A percentile compares a stretch with the other conserved stretches of the same genome.
These are phyloP conservation scores for Lottia scabra DNA, from an alignment of 2,888 invertebrate species.

Conservation along the genomic window DNA sequence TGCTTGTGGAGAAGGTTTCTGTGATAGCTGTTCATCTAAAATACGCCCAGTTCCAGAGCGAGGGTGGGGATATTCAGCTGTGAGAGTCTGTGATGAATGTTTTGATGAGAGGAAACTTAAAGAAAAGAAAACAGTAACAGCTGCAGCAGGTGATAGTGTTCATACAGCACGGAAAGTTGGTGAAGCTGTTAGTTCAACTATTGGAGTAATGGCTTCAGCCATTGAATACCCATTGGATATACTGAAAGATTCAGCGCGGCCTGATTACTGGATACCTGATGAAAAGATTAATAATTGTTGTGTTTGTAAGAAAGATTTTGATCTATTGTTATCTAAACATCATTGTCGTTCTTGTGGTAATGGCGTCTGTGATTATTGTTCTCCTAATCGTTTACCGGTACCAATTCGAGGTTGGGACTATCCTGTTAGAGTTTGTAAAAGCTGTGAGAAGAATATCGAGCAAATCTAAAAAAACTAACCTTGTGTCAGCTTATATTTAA, in stretches of 20 bases:
- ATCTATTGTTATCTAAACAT: slow-evolving; percentile 71
- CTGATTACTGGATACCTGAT: slow-evolving; percentile 85
- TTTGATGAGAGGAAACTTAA: slow-evolving; percentile 51
- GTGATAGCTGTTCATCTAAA: slow-evolving; percentile 79
- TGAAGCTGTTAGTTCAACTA: slow-evolving; percentile 80
- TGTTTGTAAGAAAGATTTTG: slow-evolving; percentile 77
- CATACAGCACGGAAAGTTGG: slow-evolving; percentile 70
- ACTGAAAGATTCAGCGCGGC: slow-evolving; percentile 81
- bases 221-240: slow-evolving; percentile 79
- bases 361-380: slow-evolving; percentile 76
- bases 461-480: slow-evolving; percentile 19
- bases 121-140: neutral
- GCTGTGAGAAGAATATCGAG: slow-evolving; percentile 63
- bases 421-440: slow-evolving; percentile 71
- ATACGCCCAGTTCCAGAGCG: slow-evolving; percentile 78
- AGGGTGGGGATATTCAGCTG: slow-evolving; percentile 78
- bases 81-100: slow-evolving; percentile 82
- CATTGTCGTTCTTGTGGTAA: slow-evolving; percentile 81
- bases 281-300: slow-evolving; percentile 77
- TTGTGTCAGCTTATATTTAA: too few relatives aligned
- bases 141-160: slow-evolving; percentile 40
- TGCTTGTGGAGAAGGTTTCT: slow-evolving; percentile 84
- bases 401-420: slow-evolving; percentile 71
- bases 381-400: slow-evolving; percentile 66
- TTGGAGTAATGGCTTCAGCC: slow-evolving; percentile 79